Evolutionary conservation across 2,113 vertebrate species (phyloP).

Genomic region (Polyodon spathula): DNA sequence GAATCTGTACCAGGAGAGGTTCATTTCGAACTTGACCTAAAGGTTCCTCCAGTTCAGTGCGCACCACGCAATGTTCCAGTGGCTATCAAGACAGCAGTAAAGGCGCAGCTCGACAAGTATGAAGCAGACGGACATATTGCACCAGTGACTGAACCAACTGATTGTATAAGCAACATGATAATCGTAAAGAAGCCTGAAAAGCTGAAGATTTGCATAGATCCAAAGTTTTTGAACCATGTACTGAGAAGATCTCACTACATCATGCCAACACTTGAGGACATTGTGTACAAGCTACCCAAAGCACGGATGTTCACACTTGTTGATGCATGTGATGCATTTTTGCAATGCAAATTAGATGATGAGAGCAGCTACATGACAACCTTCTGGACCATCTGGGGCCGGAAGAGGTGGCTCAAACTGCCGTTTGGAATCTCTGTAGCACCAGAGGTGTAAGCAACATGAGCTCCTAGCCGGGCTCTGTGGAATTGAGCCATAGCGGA

Average conservation of each 20-base stretch:
- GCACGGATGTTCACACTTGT: too few relatives aligned
- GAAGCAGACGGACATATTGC: slow-evolving; percentile 10
- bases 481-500: too few relatives aligned
- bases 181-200: slow-evolving; percentile 20
- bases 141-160: slow-evolving; percentile 2
- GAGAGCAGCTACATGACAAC: too few relatives aligned
- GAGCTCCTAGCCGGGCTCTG: too few relatives aligned
- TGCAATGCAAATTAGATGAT: too few relatives aligned
- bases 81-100: slow-evolving; percentile 16
- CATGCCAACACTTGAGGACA: slow-evolving; percentile 11
- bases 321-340: too few relatives aligned
- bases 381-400: too few relatives aligned
- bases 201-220: slow-evolving; percentile 16
- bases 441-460: too few relatives aligned
- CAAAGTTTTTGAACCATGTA: slow-evolving; percentile 10
- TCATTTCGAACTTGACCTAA: slow-evolving; percentile 18
- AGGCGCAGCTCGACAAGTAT: slow-evolving; percentile 16
- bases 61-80: slow-evolving; percentile 12
- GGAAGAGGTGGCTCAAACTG: too few relatives aligned
- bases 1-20: slow-evolving; percentile 15
- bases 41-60: neutral
- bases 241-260: slow-evolving; percentile 15
- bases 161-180: slow-evolving; percentile 23
- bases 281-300: too few relatives aligned
- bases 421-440: too few relatives aligned